Conservation (phyloP, 2,797 vertebrate species). For the Salarias fasciatus region DNA sequence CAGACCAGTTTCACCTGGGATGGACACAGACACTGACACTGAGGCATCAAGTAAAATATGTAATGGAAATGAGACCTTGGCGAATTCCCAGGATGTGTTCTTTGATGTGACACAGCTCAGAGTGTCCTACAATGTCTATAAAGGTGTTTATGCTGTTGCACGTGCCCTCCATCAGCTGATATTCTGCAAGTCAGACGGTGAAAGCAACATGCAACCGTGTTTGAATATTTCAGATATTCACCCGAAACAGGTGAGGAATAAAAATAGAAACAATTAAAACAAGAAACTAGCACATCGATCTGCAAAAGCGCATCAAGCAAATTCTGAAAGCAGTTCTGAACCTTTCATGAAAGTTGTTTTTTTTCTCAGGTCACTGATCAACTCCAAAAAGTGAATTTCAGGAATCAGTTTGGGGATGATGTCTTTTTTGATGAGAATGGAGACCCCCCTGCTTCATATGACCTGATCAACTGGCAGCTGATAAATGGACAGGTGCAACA, state of each 20-base stretch:
- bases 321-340: neutral
- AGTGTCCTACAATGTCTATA: constrained; percentile 83
- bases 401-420: constrained; percentile 69
- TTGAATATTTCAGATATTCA: constrained; percentile 69
- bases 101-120: constrained; percentile 81
- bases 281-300: too few relatives aligned
- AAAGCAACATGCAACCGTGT: constrained; percentile 42
- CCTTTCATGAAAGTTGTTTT: neutral
- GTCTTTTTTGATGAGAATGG: constrained; percentile 82
- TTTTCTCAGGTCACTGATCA: constrained; percentile 66
- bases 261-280: neutral
- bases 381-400: constrained; percentile 73
- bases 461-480: constrained; percentile 84
- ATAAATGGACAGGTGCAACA: constrained; percentile 77
- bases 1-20: constrained; percentile 24
- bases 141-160: constrained; percentile 82
- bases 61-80: constrained; percentile 70
- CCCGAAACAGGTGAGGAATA: constrained; percentile 66
- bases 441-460: constrained; percentile 79
- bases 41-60: constrained; percentile 49
- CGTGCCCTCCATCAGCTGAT: constrained; percentile 78
- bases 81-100: constrained; percentile 66
- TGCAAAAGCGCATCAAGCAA: too few relatives aligned
- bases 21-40: neutral
- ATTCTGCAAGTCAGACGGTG: constrained; percentile 61